phyloP scores from a whole-genome alignment of 2,113 vertebrate genomes.

The Mobula birostris region DNA sequence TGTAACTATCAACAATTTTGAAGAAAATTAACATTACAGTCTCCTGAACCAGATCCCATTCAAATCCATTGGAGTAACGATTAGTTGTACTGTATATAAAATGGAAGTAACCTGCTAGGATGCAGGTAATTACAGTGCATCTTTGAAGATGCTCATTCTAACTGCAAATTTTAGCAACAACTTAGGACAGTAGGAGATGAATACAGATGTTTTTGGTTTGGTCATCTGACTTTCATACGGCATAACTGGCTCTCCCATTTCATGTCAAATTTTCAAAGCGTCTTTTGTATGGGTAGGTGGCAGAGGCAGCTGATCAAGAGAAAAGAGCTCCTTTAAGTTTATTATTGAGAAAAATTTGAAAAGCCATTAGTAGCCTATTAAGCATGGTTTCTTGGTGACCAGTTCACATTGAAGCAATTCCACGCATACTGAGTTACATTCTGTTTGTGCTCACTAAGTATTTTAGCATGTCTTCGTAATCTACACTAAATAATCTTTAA shows the following conservation, averaged over 20 bases:
- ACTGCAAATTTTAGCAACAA: not conserved
- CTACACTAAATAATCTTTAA: too few species aligned
- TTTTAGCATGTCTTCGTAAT: too few species aligned
- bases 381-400: too few species aligned
- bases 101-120: not conserved
- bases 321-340: not conserved
- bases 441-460: too few species aligned
- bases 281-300: not conserved
- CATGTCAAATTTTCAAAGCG: not conserved
- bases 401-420: too few species aligned
- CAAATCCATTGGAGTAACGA: not conserved
- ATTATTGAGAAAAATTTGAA: too few species aligned
- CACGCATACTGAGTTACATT: too few species aligned
- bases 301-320: not conserved
- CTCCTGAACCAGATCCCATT: not conserved
- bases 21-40: not conserved
- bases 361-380: too few species aligned
- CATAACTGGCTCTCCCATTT: not conserved
- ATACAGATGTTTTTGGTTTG: not conserved
- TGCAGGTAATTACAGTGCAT: not conserved
- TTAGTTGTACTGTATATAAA: not conserved
- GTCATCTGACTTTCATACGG: not conserved
- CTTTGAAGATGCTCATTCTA: not conserved
- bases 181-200: not conserved
- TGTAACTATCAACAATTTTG: not conserved